Evolutionary conservation across 1,140 invertebrate genomes (phyloP), one percentile per base, ranked within the genome.

Genomic region (Nymphalis io): DNA sequence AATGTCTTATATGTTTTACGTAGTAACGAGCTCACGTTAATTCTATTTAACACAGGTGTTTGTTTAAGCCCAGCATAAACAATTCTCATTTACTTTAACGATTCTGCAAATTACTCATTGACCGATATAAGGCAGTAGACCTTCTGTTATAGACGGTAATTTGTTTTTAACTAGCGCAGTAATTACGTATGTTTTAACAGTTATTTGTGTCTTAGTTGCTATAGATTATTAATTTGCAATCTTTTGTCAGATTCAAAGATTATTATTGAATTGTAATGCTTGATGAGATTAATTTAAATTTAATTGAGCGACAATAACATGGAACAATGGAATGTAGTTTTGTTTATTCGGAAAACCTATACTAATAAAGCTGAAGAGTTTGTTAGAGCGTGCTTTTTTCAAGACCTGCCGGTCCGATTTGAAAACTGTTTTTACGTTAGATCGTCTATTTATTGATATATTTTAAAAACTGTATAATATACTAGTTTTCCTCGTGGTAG

Each of bases 31-130:
- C 20, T 13, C 20, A 55, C 51, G 21, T 15, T 55, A 6, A 55
- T 27, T 55, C 21, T 20, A 20, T 51, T 51, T 51, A 51, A n/a
- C 46, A n/a, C 46, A 51, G 16, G 46, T 62, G 62, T 73, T 76
- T 76, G 70, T 68, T n/a, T 75, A 78, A 74, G 74, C 77, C 76
- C 39, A 70, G 72, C 74, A 76, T 74, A 61, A 60, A 65, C 66
- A 77, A 74, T 75, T 81, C 73, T 76, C 74, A 72, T 76, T 78
- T 77, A 71, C 70, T 72, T 58, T 74, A 77, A 80, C 67, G 59
- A 55, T 74, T 70, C 60, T 67, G 58, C 48, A 51, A 61, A 61
- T 55, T 68, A 21, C 55, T 68, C 59, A 63, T 38, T 62, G 46
- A 51, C 46, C 60, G 18, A 33, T 27, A 62, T 53, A 63, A 38